A percentile compares a stretch with the other conserved stretches of the same genome.
Evolutionary conservation across 2,113 vertebrate species (phyloP).

Genomic region (Lanius collurio): DNA sequence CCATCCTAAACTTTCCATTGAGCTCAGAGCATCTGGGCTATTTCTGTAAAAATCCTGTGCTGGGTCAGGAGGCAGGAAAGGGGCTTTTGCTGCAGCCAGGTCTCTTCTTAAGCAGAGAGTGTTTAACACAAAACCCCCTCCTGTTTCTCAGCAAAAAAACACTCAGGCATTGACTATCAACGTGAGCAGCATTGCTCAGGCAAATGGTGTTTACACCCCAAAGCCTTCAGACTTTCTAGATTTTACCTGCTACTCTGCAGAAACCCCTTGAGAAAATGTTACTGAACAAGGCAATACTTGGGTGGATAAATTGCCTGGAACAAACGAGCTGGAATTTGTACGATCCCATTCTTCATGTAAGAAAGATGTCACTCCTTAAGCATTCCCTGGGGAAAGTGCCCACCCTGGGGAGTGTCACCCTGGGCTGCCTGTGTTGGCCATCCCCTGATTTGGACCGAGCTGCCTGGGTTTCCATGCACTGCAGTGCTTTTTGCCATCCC

Average conservation of each 20-base stretch:
- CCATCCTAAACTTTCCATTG: background rate
- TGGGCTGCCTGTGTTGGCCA: background rate
- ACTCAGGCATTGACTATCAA: background rate
- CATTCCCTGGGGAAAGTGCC: background rate
- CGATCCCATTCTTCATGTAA: background rate
- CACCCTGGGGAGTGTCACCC: background rate
- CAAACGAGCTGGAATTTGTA: slow-evolving; percentile 39
- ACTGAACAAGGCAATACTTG: slow-evolving; percentile 22
- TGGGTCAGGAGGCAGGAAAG: slow-evolving; percentile 7
- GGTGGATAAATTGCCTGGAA: slow-evolving; percentile 59
- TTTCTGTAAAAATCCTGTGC: background rate
- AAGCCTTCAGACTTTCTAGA: slow-evolving; percentile 51
- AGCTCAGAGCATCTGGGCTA: background rate
- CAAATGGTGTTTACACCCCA: slow-evolving; percentile 39
- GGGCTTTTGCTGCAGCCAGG: slow-evolving; percentile 6
- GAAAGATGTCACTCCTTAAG: background rate
- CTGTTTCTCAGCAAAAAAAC: slow-evolving; percentile 25
- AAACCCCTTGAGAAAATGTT: slow-evolving; percentile 54
- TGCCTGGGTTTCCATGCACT: background rate
- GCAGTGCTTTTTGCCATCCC: background rate
- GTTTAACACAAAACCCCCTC: background rate
- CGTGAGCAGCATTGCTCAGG: slow-evolving; percentile 59
- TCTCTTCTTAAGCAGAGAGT: background rate
- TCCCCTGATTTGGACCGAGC: background rate
- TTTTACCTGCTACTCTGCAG: slow-evolving; percentile 56